Conservation (phyloP, 2,888 invertebrate genomes). For the Masnerella sp. region DNA sequence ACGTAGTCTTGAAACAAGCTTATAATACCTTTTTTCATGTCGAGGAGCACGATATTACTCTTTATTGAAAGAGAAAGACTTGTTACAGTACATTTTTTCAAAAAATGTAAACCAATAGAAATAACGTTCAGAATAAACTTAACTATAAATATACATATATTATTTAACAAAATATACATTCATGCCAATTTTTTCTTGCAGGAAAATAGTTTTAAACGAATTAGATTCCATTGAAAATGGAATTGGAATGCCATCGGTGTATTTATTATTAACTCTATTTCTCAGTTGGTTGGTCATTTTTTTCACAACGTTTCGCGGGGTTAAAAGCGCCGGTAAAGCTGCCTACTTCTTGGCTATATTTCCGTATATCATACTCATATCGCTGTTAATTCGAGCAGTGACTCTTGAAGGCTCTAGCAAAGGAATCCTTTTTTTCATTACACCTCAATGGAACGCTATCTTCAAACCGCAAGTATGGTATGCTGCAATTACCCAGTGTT, state of each 20-base stretch:
- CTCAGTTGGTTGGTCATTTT: slow-evolving; percentile 80
- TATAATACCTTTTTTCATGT: too few species aligned
- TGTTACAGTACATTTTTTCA: too few species aligned
- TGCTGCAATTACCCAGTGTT: slow-evolving; percentile 82
- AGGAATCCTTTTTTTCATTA: slow-evolving; percentile 83
- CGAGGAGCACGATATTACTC: too few species aligned
- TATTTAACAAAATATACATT: too few species aligned
- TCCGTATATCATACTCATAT: slow-evolving; percentile 82
- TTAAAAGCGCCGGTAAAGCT: slow-evolving; percentile 81
- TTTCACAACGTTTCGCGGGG: slow-evolving; percentile 79
- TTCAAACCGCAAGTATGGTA: slow-evolving; percentile 82
- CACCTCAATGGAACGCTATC: slow-evolving; percentile 82
- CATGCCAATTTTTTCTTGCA: too few species aligned
- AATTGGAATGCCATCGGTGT: slow-evolving; percentile 80
- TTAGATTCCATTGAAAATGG: slow-evolving; percentile 79
- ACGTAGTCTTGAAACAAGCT: too few species aligned
- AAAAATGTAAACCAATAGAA: too few species aligned
- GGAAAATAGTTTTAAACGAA: slow-evolving; percentile 80
- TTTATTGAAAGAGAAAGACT: too few species aligned
- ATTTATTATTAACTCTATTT: slow-evolving; percentile 79
- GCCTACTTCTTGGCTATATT: slow-evolving; percentile 86
- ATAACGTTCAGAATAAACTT: too few species aligned
- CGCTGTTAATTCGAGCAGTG: slow-evolving; percentile 81
- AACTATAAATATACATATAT: too few species aligned
- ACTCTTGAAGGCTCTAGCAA: slow-evolving; percentile 81